Base-by-base conservation (phyloP, 1,140 invertebrate genomes). In the Temnothorax longispinosus region DNA sequence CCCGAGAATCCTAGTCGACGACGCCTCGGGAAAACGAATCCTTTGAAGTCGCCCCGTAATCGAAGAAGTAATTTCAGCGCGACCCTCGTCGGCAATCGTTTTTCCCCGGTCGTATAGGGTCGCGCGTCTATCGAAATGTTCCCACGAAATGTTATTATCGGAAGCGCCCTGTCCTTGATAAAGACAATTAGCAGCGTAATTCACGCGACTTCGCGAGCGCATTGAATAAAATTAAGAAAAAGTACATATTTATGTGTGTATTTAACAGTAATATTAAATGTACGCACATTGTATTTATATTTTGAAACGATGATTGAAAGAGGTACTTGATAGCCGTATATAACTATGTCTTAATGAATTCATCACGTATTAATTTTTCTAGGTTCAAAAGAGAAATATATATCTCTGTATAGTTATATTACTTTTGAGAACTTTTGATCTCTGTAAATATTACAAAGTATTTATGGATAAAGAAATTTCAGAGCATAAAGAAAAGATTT, bases 61-160 rank as follows among this genome's bases (percentile, higher is more conserved):
- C 89, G 88, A 85, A 86, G 74, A 88, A 89, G 89, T 86, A 92
- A 93, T 93, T 91, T 80, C 85, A 67, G n/a, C 50, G 15, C 38
- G 52, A 81, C 44, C 62, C 85, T 78, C 74, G 71, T 69, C 60
- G 41, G 65, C 32, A 58, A 69, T 88, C 88, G 64, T 65, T 82
- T 86, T 86, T 62, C 21, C 44, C 27, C 32, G 27, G 35, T 10
- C 56, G 18, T 47, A 15, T 11, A 44, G 65, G 15, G 32, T 65
- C 38, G 78, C n/a, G 32, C 18, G 27, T 60, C 35, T 65, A 50
- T 60, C n/a, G n/a, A n/a, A n/a, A n/a, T n/a, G n/a, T n/a, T n/a
- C 27, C 15, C n/a, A 41, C 35, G 18, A 64, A 87, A 85, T 52
- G 10, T 72, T 86, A 71, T 64, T 60, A 64, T 71, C 52, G 67